phyloP scores from a whole-genome alignment of 2,797 vertebrate genomes.

The Dendrocincla tyrannina region DNA sequence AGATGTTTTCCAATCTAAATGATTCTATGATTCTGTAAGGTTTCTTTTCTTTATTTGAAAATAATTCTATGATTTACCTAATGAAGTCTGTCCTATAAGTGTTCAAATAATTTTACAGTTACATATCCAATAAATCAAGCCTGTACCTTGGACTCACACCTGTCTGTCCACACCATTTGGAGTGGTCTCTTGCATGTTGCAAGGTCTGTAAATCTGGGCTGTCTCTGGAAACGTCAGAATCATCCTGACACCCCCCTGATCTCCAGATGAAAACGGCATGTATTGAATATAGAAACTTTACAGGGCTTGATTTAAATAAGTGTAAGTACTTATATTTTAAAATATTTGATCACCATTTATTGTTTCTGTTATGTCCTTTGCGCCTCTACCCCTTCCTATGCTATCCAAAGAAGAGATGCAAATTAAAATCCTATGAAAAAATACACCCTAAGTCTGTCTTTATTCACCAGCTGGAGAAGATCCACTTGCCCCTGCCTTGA shows the following conservation, averaged over 20 bases:
- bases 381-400: neutral
- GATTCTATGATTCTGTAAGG: neutral
- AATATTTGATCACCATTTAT: neutral
- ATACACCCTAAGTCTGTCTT: neutral
- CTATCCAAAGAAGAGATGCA: neutral
- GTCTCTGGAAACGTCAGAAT: neutral
- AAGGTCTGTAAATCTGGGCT: neutral
- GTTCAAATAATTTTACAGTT: neutral
- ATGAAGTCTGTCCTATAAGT: neutral
- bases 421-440: neutral
- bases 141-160: neutral
- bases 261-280: neutral
- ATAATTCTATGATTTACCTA: neutral
- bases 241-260: neutral
- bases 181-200: neutral
- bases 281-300: neutral
- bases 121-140: neutral
- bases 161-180: neutral
- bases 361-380: neutral
- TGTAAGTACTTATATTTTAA: neutral
- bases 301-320: neutral
- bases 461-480: neutral
- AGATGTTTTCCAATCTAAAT: neutral
- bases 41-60: neutral
- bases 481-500: neutral